A percentile compares a stretch with the other conserved stretches of the same genome.
These are phyloP conservation scores for Petroica traversi DNA, from an alignment of 2,113 vertebrate genomes.

Conservation along the genomic window DNA sequence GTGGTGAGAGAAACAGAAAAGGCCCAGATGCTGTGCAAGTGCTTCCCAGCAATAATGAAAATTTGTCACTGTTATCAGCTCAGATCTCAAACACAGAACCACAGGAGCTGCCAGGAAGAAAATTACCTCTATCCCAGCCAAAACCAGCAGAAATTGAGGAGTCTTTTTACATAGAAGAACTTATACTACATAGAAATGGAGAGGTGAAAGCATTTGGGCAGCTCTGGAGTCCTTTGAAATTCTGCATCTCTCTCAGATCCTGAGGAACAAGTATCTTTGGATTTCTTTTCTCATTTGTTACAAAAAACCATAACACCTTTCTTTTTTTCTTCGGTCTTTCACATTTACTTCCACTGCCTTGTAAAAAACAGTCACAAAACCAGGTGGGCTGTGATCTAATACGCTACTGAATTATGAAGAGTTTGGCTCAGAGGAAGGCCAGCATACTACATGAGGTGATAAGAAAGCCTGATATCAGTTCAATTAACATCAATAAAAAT, in stretches of 20 bases:
- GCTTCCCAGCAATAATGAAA: neutral
- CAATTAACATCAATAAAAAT: neutral
- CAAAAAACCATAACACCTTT: accelerated
- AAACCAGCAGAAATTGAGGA: neutral
- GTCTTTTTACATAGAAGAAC: neutral
- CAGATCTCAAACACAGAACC: accelerated
- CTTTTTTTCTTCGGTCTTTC: neutral
- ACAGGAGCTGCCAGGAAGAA: neutral
- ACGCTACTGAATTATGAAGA: neutral
- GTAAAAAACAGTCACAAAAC: neutral
- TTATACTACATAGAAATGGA: neutral
- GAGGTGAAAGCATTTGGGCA: accelerated
- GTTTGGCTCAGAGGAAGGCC: neutral
- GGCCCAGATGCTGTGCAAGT: no score
- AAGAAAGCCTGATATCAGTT: neutral
- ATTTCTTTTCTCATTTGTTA: neutral
- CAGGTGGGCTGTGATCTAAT: neutral
- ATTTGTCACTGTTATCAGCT: neutral
- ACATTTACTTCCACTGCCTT: neutral
- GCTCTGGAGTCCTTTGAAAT: neutral
- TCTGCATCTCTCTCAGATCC: neutral
- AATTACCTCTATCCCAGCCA: neutral
- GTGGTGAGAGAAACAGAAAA: neutral
- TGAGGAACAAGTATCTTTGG: neutral
- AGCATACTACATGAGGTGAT: neutral